Evolutionary conservation across 2,888 invertebrate species (phyloP).

Genomic region (Sisyra terminalis): DNA sequence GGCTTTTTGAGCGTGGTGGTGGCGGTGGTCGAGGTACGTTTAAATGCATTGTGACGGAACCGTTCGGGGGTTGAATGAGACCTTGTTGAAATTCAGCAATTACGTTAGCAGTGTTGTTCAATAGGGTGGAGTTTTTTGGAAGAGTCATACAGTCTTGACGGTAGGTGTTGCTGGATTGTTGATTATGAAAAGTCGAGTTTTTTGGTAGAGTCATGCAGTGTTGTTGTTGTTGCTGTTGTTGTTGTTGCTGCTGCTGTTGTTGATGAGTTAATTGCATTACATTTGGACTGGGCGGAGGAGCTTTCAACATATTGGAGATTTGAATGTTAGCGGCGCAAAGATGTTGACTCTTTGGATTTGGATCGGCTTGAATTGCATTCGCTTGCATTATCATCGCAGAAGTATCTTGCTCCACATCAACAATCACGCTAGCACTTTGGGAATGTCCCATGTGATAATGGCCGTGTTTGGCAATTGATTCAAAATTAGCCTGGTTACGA

Average conservation of each 20-base stretch:
- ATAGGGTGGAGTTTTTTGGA: conserved; percentile 37
- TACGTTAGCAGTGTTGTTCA: conserved; percentile 31
- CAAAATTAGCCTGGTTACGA: conserved; percentile 43
- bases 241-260: conserved; percentile 22
- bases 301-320: conserved; percentile 36
- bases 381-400: conserved; percentile 39
- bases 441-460: conserved; percentile 64
- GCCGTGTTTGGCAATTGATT: conserved; percentile 64
- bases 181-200: conserved; percentile 26
- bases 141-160: conserved; percentile 31
- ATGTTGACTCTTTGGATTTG: conserved; percentile 36
- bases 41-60: conserved; percentile 36
- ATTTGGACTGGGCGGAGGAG: conserved; percentile 41
- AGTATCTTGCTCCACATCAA: conserved; percentile 63
- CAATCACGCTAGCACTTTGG: conserved; percentile 65
- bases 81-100: conserved; percentile 39
- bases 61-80: conserved; percentile 40
- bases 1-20: conserved; percentile 35
- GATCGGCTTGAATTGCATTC: conserved; percentile 34
- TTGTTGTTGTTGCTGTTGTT: conserved; percentile 14
- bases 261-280: conserved; percentile 30
- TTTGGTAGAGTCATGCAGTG: conserved; percentile 31
- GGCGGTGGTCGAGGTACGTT: conserved; percentile 39
- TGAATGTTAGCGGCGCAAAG: conserved; percentile 29
- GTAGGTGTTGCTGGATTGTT: conserved; percentile 21